A percentile compares a stretch with the other conserved stretches of the same genome.
Evolutionary conservation across 2,888 invertebrate species (phyloP).

Genomic region (Dendrolimus houi): DNA sequence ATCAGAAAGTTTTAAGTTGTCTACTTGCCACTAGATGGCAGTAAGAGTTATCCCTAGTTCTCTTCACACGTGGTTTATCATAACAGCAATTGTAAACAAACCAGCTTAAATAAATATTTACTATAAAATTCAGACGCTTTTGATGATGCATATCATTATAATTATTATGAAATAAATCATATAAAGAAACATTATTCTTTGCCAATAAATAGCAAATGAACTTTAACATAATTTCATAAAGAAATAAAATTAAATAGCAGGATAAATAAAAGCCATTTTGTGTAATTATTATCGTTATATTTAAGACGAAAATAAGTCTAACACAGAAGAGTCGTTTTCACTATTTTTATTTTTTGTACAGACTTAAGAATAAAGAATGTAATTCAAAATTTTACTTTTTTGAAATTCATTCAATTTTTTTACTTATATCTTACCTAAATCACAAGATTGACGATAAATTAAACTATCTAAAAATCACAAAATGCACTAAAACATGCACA

Average conservation of each 20-base stretch:
- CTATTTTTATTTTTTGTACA: conserved; percentile 26
- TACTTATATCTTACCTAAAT: conserved; percentile 65
- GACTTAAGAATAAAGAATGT: conserved; percentile 19
- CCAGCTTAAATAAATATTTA: no score
- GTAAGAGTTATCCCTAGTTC: neutral
- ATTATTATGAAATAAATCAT: no score
- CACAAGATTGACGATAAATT: conserved; percentile 75
- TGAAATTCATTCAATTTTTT: conserved; percentile 50
- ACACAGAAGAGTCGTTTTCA: conserved; percentile 22
- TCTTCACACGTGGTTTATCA: no score
- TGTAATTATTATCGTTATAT: conserved; percentile 14
- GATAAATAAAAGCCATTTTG: neutral
- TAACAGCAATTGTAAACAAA: no score
- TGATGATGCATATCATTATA: no score
- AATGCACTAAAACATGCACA: conserved; percentile 77
- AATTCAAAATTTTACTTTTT: conserved; percentile 20
- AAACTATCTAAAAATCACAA: conserved; percentile 75
- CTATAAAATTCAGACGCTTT: no score
- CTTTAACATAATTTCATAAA: no score
- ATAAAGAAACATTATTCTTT: no score
- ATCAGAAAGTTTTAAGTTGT: neutral
- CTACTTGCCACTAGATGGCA: conserved; percentile 32
- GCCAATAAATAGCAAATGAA: no score
- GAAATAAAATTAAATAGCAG: neutral
- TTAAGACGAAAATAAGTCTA: conserved; percentile 26